phyloP scores from a whole-genome alignment of 2,113 vertebrate species.

The Phylloscopus whistleri region DNA sequence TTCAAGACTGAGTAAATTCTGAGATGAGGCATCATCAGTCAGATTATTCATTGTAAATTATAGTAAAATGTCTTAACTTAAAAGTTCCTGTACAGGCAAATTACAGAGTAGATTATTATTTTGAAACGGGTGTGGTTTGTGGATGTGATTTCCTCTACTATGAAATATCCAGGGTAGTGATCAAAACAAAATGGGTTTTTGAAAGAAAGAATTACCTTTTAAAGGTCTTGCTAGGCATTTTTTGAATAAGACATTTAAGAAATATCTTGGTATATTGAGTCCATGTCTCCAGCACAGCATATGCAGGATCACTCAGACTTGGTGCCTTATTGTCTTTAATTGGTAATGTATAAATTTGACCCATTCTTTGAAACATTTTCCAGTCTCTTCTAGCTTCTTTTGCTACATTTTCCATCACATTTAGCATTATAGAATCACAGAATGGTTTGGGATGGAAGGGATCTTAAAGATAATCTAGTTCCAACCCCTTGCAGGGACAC shows the following conservation, averaged over 20 bases:
- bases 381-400: background rate
- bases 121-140: background rate
- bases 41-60: background rate
- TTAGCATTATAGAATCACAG: background rate
- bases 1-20: background rate
- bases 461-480: background rate
- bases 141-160: background rate
- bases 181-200: background rate
- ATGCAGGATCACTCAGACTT: background rate
- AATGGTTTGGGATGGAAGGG: background rate
- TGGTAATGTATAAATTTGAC: background rate
- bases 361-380: background rate
- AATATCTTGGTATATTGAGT: background rate
- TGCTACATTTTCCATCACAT: background rate
- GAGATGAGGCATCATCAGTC: background rate
- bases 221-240: background rate
- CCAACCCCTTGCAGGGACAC: background rate
- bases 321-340: background rate
- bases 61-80: background rate
- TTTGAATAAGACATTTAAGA: background rate
- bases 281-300: rapidly evolving
- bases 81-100: background rate
- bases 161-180: background rate
- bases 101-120: background rate
- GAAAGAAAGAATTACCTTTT: background rate